Evolutionary conservation across 2,797 vertebrate genomes (phyloP).

Genomic region (Percopsis omiscomaycus): DNA sequence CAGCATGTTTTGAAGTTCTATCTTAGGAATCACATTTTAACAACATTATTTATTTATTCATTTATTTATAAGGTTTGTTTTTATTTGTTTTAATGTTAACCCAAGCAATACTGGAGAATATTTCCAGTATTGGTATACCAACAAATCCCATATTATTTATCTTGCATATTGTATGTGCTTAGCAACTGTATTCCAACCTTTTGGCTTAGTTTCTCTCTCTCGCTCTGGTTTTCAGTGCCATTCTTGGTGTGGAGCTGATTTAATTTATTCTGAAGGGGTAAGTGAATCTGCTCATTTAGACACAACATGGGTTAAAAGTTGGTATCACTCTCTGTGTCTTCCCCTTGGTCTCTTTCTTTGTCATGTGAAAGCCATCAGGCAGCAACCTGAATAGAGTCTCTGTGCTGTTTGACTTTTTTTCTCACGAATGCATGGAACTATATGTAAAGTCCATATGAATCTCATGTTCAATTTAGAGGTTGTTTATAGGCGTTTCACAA

Average conservation of each 20-base stretch:
- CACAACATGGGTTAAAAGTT: conserved; percentile 38
- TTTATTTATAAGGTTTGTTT: no score
- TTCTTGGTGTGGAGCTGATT: conserved; percentile 41
- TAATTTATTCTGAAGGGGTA: conserved; percentile 51
- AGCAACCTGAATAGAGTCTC: conserved; percentile 54
- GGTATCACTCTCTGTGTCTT: conserved; percentile 14
- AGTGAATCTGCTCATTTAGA: conserved; percentile 60
- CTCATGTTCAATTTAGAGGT: background rate
- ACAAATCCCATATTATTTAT: background rate
- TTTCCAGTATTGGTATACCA: background rate
- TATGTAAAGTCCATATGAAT: background rate
- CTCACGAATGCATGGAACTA: background rate
- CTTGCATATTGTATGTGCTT: conserved; percentile 7
- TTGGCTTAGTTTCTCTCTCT: background rate
- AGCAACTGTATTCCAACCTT: conserved; percentile 37
- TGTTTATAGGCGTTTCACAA: background rate
- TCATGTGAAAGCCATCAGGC: conserved; percentile 76
- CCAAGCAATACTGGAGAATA: background rate
- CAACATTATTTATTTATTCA: no score
- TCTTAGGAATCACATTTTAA: no score
- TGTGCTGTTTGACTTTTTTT: conserved; percentile 42
- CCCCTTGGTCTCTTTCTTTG: conserved; percentile 11
- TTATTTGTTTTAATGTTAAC: no score
- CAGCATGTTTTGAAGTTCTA: no score
- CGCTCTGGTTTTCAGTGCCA: conserved; percentile 20